phyloP scores from a whole-genome alignment of 2,113 vertebrate genomes.

The Chiloscyllium plagiosum region DNA sequence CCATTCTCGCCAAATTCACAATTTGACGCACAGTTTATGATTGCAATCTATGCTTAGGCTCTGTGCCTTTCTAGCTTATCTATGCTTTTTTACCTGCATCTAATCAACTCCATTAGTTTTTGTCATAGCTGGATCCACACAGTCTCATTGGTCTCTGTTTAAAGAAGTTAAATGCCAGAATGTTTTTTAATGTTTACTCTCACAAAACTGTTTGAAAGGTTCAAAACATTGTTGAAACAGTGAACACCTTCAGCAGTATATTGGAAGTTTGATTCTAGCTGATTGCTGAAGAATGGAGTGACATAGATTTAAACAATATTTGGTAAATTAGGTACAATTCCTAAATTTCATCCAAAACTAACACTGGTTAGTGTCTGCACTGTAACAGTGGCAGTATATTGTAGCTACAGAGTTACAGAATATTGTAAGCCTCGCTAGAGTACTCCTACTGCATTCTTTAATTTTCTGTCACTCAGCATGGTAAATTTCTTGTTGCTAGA shows the following conservation, averaged over 20 bases:
- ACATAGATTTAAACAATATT: neutral
- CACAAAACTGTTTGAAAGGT: neutral
- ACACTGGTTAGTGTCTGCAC: neutral
- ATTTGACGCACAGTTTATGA: too few relatives aligned
- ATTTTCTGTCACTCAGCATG: conserved; percentile 13
- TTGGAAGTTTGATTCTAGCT: neutral
- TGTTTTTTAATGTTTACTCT: neutral
- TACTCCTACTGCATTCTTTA: neutral
- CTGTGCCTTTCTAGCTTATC: neutral
- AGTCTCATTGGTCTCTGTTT: neutral
- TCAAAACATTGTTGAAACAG: neutral
- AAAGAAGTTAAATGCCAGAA: neutral
- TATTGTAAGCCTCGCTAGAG: neutral
- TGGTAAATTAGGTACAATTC: neutral
- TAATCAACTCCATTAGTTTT: neutral
- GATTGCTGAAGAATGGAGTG: neutral
- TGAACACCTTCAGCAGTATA: neutral
- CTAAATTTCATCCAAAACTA: neutral
- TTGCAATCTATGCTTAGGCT: neutral
- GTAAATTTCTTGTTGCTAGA: neutral
- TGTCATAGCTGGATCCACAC: neutral
- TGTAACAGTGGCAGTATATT: neutral
- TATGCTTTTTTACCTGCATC: neutral
- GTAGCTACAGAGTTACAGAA: neutral
- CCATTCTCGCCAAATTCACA: too few relatives aligned